Evolutionary conservation across 2,797 vertebrate species (phyloP).

Genomic region (Gephyroberyx darwinii): DNA sequence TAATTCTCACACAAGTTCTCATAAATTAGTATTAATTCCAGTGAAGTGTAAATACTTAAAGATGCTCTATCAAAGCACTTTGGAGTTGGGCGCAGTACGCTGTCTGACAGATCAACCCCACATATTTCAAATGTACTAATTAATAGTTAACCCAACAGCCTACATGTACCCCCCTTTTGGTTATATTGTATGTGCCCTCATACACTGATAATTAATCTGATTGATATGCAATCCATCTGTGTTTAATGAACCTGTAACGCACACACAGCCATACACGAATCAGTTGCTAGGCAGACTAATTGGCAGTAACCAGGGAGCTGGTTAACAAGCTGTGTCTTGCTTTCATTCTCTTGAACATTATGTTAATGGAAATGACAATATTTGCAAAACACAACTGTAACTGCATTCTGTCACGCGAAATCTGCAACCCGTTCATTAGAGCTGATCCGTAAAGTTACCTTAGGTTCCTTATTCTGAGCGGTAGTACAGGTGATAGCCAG

Average conservation of each 20-base stretch:
- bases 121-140: neutral
- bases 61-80: neutral
- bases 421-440: constrained; percentile 42
- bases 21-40: neutral
- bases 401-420: constrained; percentile 7
- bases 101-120: neutral
- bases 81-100: neutral
- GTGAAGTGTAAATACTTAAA: neutral
- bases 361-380: constrained; percentile 13
- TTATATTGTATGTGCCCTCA: no score
- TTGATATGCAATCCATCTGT: no score
- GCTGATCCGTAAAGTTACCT: constrained; percentile 22
- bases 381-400: constrained; percentile 19
- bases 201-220: no score
- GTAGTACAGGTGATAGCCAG: constrained; percentile 44
- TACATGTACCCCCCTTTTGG: no score
- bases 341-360: constrained; percentile 13
- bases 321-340: neutral
- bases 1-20: neutral
- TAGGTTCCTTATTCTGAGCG: constrained; percentile 47
- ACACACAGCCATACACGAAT: no score
- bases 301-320: no score
- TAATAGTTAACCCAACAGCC: constrained; percentile 1
- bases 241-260: no score
- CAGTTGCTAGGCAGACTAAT: no score